Evolutionary conservation across 1,140 invertebrate species (phyloP).

Genomic region (Papilio polytes): DNA sequence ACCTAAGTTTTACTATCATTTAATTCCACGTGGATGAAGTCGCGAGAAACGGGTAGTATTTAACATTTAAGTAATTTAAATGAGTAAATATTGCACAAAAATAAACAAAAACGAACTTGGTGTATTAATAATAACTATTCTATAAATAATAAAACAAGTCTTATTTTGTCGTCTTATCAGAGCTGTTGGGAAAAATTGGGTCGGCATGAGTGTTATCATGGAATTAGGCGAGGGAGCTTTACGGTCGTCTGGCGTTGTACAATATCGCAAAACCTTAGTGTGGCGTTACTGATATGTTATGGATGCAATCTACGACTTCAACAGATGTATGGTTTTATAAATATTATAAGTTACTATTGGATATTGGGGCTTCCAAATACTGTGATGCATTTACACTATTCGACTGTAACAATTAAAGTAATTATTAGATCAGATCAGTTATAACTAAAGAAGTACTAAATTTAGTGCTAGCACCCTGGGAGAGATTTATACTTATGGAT

Average conservation of each 20-base stretch:
- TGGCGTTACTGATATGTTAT: slow-evolving; percentile 13
- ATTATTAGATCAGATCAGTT: too few species aligned
- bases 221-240: slow-evolving; percentile 23
- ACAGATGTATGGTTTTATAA: not conserved
- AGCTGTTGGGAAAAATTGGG: slow-evolving; percentile 30
- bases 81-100: not conserved
- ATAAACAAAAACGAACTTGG: slow-evolving; percentile 4
- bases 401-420: too few species aligned
- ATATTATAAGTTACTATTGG: not conserved
- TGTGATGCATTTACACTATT: too few species aligned
- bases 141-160: slow-evolving; percentile 28
- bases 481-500: too few species aligned
- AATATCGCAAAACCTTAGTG: slow-evolving; percentile 30
- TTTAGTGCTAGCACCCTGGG: too few species aligned
- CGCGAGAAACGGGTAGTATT: not conserved
- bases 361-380: too few species aligned
- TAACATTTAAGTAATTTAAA: not conserved
- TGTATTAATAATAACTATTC: slow-evolving; percentile 21
- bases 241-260: slow-evolving; percentile 26
- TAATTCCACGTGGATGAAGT: too few species aligned
- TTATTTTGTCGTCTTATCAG: slow-evolving; percentile 36
- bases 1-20: too few species aligned
- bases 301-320: not conserved
- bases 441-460: too few species aligned
- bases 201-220: slow-evolving; percentile 34